These are phyloP conservation scores for Tanytarsus gracilentus DNA, from an alignment of 2,888 invertebrate genomes.

Conservation along the genomic window DNA sequence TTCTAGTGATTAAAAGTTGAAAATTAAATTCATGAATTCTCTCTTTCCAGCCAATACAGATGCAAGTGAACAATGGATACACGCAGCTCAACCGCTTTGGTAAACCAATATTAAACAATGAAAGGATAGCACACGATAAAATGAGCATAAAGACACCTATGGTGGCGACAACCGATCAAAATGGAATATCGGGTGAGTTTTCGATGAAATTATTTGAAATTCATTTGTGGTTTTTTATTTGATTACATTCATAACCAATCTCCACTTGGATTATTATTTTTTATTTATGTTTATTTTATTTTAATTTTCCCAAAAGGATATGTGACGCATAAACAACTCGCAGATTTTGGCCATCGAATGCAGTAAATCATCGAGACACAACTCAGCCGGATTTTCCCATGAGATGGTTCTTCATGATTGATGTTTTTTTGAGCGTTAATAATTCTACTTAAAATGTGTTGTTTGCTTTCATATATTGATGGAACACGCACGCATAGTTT, in stretches of 20 bases:
- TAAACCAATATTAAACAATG: slow-evolving; percentile 31
- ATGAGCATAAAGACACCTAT: slow-evolving; percentile 29
- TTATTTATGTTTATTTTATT: not conserved
- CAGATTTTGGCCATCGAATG: slow-evolving; percentile 35
- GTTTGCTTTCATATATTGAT: too few species aligned
- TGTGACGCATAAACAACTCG: slow-evolving; percentile 38
- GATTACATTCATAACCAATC: not conserved
- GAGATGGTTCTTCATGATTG: too few species aligned
- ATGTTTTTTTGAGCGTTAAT: too few species aligned
- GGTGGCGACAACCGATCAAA: slow-evolving; percentile 29
- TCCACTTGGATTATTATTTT: not conserved
- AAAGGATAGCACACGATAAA: slow-evolving; percentile 24
- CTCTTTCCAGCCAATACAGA: not conserved
- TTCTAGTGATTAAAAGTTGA: not conserved
- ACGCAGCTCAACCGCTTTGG: slow-evolving; percentile 34
- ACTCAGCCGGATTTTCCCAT: too few species aligned
- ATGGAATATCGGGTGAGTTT: slow-evolving; percentile 31
- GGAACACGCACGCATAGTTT: too few species aligned
- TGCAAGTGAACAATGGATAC: slow-evolving; percentile 31
- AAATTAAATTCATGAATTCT: not conserved
- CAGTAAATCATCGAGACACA: too few species aligned
- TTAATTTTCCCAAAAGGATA: slow-evolving; percentile 33
- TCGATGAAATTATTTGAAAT: not conserved
- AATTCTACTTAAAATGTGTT: too few species aligned
- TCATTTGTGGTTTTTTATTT: not conserved